phyloP scores from a whole-genome alignment of 2,888 invertebrate species.

The Morpho deidamia region DNA sequence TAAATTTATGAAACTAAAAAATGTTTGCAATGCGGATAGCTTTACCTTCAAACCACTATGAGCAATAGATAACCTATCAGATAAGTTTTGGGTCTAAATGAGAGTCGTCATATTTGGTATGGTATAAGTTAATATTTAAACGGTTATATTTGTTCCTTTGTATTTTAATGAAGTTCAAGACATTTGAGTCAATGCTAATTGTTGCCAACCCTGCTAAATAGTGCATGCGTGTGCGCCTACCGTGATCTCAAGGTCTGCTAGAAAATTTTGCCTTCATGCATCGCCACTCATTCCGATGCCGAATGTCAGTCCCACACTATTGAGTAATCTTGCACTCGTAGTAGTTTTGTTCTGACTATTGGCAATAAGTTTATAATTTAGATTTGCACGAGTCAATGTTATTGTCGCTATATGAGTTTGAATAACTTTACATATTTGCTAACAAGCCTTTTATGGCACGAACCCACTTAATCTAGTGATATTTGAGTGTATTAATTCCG shows the following conservation, averaged over 20 bases:
- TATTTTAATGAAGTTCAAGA: conserved; percentile 6
- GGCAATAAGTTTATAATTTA: background rate
- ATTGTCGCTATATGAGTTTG: no score
- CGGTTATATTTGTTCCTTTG: background rate
- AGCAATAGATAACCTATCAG: no score
- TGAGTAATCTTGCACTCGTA: conserved; percentile 8
- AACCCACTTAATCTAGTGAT: no score
- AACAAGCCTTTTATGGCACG: no score
- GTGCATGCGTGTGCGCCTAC: conserved; percentile 25
- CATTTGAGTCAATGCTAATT: background rate
- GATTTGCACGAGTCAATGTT: background rate
- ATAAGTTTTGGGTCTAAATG: no score
- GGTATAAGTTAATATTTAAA: background rate
- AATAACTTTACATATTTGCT: no score
- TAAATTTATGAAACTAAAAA: no score
- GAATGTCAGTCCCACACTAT: conserved; percentile 12
- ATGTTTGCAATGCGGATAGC: no score
- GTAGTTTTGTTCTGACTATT: background rate
- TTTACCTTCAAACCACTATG: no score
- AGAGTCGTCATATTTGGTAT: no score
- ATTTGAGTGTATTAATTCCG: no score
- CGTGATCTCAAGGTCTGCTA: conserved; percentile 26
- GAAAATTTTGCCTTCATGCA: conserved; percentile 29
- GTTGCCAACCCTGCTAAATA: conserved; percentile 14
- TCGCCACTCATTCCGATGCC: conserved; percentile 22